Evolutionary conservation across 2,113 vertebrate species (phyloP).

Genomic region (Macrotis lagotis): DNA sequence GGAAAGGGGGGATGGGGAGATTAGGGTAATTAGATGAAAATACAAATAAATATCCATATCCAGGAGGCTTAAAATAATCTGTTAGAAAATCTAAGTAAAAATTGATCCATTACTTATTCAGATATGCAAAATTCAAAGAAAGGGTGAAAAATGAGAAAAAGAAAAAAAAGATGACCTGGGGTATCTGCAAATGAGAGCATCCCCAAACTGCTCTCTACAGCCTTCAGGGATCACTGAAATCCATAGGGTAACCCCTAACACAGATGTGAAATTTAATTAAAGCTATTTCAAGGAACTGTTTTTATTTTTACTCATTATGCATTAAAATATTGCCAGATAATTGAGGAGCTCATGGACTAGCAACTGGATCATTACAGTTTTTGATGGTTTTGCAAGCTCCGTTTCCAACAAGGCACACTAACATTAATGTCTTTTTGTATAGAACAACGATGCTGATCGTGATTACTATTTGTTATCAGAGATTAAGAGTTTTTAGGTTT

Average conservation of each 20-base stretch:
- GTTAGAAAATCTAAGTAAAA: not conserved
- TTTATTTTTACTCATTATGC: not conserved
- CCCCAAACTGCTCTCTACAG: not conserved
- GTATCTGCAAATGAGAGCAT: not conserved
- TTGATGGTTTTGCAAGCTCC: not conserved
- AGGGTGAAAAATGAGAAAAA: too few species aligned
- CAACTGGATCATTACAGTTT: not conserved
- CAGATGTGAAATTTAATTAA: not conserved
- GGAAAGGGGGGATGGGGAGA: not conserved
- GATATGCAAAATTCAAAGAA: not conserved
- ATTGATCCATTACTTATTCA: not conserved
- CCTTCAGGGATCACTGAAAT: not conserved
- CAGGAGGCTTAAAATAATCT: not conserved
- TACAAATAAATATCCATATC: not conserved
- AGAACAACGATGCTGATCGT: not conserved
- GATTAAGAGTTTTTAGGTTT: not conserved
- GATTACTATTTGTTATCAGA: not conserved
- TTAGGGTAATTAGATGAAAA: not conserved
- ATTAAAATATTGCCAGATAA: not conserved
- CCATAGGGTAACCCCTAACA: not conserved
- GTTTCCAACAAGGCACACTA: not conserved
- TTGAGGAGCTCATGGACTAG: not conserved
- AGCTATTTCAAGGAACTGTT: not conserved
- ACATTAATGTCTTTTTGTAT: not conserved
- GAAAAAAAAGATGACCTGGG: not conserved